Evolutionary conservation across 1,140 invertebrate species (phyloP).

Genomic region (Leptinotarsa texana): DNA sequence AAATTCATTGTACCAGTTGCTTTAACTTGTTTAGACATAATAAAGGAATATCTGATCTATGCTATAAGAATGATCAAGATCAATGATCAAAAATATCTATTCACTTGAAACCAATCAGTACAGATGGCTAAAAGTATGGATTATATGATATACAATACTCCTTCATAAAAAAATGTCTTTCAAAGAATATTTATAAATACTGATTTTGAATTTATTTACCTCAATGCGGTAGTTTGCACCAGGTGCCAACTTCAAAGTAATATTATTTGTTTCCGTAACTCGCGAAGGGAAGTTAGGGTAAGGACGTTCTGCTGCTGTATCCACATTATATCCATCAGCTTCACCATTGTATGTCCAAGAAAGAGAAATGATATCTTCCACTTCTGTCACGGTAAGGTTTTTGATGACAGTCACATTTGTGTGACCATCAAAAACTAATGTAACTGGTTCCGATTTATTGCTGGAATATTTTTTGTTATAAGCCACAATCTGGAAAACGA

Average conservation of each 20-base stretch:
- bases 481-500: conserved; percentile 64
- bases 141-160: too few species aligned
- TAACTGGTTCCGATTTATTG: conserved; percentile 60
- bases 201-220: conserved; percentile 39
- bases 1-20: too few species aligned
- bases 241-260: conserved; percentile 62
- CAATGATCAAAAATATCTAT: too few species aligned
- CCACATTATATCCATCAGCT: conserved; percentile 68
- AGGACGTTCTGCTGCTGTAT: conserved; percentile 53
- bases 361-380: conserved; percentile 61
- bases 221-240: conserved; percentile 56
- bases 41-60: too few species aligned
- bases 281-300: conserved; percentile 59
- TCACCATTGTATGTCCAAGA: conserved; percentile 64
- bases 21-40: too few species aligned
- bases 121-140: too few species aligned
- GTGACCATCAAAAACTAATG: conserved; percentile 64
- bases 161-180: too few species aligned
- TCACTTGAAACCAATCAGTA: too few species aligned
- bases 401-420: conserved; percentile 66
- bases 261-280: conserved; percentile 46
- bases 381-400: conserved; percentile 59
- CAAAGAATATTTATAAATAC: too few species aligned
- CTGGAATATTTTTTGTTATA: conserved; percentile 66
- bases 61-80: too few species aligned